Evolutionary conservation across 2,113 vertebrate species (phyloP).

Genomic region (Caloenas nicobarica): DNA sequence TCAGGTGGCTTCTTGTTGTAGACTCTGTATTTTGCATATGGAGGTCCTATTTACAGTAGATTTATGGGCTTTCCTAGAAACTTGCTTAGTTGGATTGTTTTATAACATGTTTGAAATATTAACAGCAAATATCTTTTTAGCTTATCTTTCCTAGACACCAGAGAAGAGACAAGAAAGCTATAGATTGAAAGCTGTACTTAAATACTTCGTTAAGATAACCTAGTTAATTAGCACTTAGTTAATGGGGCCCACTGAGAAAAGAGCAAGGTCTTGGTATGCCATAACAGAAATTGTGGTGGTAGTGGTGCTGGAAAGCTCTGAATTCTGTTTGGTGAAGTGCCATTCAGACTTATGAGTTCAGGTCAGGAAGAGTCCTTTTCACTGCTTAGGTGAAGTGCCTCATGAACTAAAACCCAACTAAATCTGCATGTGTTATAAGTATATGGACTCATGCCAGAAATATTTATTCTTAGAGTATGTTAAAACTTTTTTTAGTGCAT

Average conservation of each 20-base stretch:
- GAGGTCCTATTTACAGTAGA: neutral
- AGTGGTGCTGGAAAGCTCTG: neutral
- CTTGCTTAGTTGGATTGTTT: neutral
- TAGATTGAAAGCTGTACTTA: neutral
- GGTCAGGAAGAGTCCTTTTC: neutral
- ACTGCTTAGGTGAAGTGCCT: neutral
- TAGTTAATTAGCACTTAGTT: neutral
- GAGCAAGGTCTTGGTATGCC: neutral
- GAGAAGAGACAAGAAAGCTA: neutral
- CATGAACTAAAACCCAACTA: neutral
- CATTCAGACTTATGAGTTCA: neutral
- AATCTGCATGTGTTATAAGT: neutral
- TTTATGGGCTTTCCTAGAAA: neutral
- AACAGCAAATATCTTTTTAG: neutral
- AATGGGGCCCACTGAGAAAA: neutral
- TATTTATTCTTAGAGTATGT: neutral
- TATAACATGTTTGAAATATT: neutral
- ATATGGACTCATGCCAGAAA: neutral
- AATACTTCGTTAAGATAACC: neutral
- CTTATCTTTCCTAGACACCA: neutral
- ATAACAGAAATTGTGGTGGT: neutral
- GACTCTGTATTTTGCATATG: neutral
- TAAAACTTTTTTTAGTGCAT: neutral
- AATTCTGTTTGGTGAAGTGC: neutral
- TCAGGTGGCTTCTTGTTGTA: neutral